phyloP scores from a whole-genome alignment of 2,888 invertebrate species.

The Lepetodrilus schrolli region DNA sequence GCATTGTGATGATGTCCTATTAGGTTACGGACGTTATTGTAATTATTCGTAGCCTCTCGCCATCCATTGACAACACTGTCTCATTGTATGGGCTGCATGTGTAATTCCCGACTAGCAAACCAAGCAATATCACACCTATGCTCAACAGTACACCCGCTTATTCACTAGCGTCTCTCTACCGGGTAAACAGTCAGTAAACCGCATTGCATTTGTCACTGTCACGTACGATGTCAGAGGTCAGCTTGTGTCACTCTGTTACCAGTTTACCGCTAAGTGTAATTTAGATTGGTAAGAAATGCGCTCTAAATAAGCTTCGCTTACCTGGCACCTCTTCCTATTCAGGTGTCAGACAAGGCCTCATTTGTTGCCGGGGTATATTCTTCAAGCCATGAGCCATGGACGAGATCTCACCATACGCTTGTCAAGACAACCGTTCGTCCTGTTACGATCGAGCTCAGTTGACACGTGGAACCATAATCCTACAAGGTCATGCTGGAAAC shows the following conservation, averaged over 20 bases:
- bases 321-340: constrained; percentile 13
- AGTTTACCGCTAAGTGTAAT: constrained; percentile 6
- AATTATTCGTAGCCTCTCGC: no score
- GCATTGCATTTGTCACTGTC: not conserved
- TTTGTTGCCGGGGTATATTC: not conserved
- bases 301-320: not conserved
- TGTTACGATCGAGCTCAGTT: not conserved
- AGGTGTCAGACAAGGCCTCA: not conserved
- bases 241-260: not conserved
- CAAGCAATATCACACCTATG: no score
- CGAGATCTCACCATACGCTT: not conserved
- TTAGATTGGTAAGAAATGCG: not conserved
- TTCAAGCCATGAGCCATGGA: not conserved
- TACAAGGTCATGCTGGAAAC: not conserved
- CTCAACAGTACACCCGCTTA: not conserved
- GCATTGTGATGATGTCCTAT: no score
- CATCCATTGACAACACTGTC: no score
- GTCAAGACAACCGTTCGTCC: not conserved
- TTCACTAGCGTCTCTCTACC: not conserved
- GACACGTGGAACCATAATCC: not conserved
- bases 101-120: no score
- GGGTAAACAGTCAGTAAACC: not conserved
- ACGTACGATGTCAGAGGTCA: constrained; percentile 13
- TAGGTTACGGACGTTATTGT: no score
- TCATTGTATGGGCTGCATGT: no score